Evolutionary conservation across 2,113 vertebrate genomes (phyloP).

Genomic region (Phycodurus eques): DNA sequence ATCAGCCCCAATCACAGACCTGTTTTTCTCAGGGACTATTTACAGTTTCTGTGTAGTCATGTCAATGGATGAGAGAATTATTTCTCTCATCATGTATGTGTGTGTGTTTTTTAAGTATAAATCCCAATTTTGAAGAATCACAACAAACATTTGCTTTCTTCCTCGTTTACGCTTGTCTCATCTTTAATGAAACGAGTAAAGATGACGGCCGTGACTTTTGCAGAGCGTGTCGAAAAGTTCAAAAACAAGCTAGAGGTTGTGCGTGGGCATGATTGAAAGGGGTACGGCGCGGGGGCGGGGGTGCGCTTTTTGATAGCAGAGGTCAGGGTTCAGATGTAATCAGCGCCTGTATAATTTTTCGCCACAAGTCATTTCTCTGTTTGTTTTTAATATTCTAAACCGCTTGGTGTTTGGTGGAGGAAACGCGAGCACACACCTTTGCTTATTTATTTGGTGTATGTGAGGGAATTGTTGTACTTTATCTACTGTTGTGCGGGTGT

Average conservation of each 20-base stretch:
- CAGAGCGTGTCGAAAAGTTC: slow-evolving; percentile 6
- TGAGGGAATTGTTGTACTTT: slow-evolving; percentile 31
- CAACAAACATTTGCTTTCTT: slow-evolving; percentile 10
- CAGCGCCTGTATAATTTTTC: slow-evolving; percentile 70
- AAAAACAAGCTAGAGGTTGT: slow-evolving; percentile 11
- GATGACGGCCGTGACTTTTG: too few species aligned
- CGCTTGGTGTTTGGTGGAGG: not conserved
- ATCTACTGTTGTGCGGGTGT: slow-evolving; percentile 32
- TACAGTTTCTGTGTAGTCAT: slow-evolving; percentile 2
- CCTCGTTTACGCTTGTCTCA: not conserved
- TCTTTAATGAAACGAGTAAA: not conserved
- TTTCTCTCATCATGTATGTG: not conserved
- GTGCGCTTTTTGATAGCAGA: slow-evolving; percentile 60
- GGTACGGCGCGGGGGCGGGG: slow-evolving; percentile 19
- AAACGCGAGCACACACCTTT: slow-evolving; percentile 5
- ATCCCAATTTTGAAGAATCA: slow-evolving; percentile 5
- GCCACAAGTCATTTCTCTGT: slow-evolving; percentile 73
- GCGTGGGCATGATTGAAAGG: slow-evolving; percentile 33
- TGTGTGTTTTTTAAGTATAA: not conserved
- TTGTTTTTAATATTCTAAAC: slow-evolving; percentile 77
- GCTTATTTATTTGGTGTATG: slow-evolving; percentile 31
- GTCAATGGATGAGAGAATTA: not conserved
- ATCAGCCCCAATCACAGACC: slow-evolving; percentile 24
- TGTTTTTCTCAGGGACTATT: slow-evolving; percentile 16
- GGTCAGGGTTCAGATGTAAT: slow-evolving; percentile 75